Base-by-base conservation (phyloP, 2,113 vertebrate species). In the Okapia johnstoni region DNA sequence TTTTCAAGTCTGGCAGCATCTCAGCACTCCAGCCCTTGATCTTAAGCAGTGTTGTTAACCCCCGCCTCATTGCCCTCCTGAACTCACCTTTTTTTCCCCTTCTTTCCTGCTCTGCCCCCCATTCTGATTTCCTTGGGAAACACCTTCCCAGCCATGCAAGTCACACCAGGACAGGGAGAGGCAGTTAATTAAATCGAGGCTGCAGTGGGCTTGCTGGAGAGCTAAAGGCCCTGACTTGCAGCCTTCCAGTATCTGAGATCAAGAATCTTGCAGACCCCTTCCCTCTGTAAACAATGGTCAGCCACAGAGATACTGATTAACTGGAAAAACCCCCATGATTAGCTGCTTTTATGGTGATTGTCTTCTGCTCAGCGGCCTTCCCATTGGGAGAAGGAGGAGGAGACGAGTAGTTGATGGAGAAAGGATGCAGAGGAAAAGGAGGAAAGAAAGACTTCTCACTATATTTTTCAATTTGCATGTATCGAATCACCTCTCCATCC, bases 1-100 rank as follows among this genome's bases (percentile, higher is more conserved):
- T 99, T 99, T 98, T 98, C 98, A 98, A 99, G 99, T 99, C 98
- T 99, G 99, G 98, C 99, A 99, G 98, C 98, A 99, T 99, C 99
- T 98, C 98, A 98, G 98, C 97, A 97, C 99, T 98, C 98, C 98
- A 98, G 98, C 98, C 98, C 98, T 99, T 99, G 99, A 99, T 99
- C 99, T 99, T 99, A 98, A 98, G 98, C 98, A 99, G 98, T 0
- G n/a, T 97, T 98, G 98, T 99, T 99, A 99, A 99, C 98, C 99
- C 98, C 86, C 96, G 23, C 98, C 98, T 99, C 98, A 98, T 98
- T 98, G 98, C 98, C 98, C 98, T 98, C 98, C 98, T 99, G 99
- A 99, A 99, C 98, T 98, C 98, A 98, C 98, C 98, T 98, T 98
- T 93, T 85, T 30, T 40, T 5, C 3, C 4, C 73, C 70, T 54